Evolutionary conservation across 2,113 vertebrate species (phyloP), one percentile per base, ranked within the genome.

Genomic region (Sakesphorus luctuosus): DNA sequence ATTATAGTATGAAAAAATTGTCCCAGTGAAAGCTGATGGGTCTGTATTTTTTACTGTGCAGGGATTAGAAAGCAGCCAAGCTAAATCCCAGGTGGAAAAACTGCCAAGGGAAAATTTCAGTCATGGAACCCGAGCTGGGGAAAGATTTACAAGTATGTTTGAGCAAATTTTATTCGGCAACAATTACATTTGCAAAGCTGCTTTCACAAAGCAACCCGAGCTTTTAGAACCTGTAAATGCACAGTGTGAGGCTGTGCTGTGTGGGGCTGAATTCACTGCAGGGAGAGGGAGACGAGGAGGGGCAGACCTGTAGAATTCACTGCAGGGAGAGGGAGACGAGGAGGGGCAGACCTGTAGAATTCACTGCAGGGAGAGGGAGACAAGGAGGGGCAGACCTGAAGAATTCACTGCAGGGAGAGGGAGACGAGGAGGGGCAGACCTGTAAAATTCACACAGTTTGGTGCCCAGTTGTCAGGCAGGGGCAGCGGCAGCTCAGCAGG

Each of bases 401-500:
- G 55, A n/a, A 53, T 50, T 14, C 12, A 35, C 3, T 58, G 43
- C 49, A 74, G 83, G 73, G 29, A 71, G 44, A 44, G 68, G 4
- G 17, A 78, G 25, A 11, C 24, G 29, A 68, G 58, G 53, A 68
- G 33, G n/a, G 58, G 92, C 28, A 61, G 62, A 13, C 44, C 71
- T 67, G 24, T 18, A 50, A 33, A 67, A 67, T 9, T 58, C 25
- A 5, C 36, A 85, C 36, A 44, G 19, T 87, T 91, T 93, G 95
- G 95, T 97, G 79, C 40, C 61, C 86, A 8, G 3, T 56, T 38
- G 44, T 93, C 75, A 88, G 68, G 95, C 92, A 95, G 95, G n/a
- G 81, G 77, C 96, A 96, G 46, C 35, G 76, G 87, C 65, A 43
- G 90, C 33, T 3, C 35, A 84, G 67, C 56, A 16, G 10, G 4